A percentile compares a stretch with the other conserved stretches of the same genome.
Conservation (phyloP, 2,888 invertebrate species). For the Hylaea fasciaria region DNA sequence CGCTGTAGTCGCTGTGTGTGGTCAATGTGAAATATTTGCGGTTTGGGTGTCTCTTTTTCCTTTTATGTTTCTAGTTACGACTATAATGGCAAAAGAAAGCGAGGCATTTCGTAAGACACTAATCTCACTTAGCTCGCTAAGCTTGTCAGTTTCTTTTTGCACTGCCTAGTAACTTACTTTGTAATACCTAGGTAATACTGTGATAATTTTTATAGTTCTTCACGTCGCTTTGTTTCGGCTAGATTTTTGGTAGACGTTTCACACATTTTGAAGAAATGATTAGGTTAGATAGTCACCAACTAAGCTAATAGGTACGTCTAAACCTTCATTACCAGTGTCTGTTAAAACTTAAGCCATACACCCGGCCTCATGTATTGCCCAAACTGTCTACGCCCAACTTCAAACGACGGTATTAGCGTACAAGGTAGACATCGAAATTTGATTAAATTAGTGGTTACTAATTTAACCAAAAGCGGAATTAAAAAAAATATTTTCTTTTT, state of each 20-base stretch:
- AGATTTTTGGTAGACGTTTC: too few relatives aligned
- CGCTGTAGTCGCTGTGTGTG: neutral
- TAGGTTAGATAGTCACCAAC: too few relatives aligned
- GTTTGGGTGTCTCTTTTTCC: constrained; percentile 19
- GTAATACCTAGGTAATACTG: neutral
- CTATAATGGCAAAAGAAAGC: constrained; percentile 27
- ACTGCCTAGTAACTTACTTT: neutral
- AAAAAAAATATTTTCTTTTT: neutral
- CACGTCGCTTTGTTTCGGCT: too few relatives aligned
- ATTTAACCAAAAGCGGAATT: constrained; percentile 6
- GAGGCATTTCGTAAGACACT: constrained; percentile 21
- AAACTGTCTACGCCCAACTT: too few relatives aligned
- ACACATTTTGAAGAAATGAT: too few relatives aligned
- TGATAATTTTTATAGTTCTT: too few relatives aligned
- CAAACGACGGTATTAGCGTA: too few relatives aligned
- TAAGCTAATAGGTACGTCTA: too few relatives aligned
- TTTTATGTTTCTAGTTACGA: constrained; percentile 16
- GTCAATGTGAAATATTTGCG: constrained; percentile 12
- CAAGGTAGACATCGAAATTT: constrained; percentile 30
- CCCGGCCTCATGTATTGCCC: too few relatives aligned
- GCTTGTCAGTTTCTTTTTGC: neutral
- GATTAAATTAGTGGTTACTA: neutral
- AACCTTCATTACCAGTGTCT: too few relatives aligned
- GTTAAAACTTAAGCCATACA: too few relatives aligned
- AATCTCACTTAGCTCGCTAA: constrained; percentile 8